Percentiles rank a stretch among this genome's conserved stretches.
Conservation (phyloP, 2,113 vertebrate genomes). For the Bubalus kerabau region DNA sequence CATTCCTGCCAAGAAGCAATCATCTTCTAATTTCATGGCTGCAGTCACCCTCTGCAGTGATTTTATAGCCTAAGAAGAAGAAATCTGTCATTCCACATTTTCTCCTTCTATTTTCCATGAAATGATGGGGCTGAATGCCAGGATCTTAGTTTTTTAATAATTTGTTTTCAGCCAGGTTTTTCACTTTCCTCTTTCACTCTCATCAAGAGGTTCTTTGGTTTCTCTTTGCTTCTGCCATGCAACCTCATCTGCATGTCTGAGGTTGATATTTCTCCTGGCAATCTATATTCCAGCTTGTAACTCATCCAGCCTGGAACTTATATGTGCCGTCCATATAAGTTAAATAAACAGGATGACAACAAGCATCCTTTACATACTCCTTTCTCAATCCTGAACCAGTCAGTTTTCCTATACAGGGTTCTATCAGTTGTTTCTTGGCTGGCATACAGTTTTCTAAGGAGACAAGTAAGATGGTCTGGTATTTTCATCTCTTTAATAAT, state of each 20-base stretch:
- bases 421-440: not conserved
- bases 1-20: not conserved
- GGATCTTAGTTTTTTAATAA: not conserved
- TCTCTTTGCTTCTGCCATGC: not conserved
- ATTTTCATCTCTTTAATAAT: not conserved
- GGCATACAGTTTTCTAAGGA: not conserved
- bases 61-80: not conserved
- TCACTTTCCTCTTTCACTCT: not conserved
- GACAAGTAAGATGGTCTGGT: not conserved
- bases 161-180: not conserved
- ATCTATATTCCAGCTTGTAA: not conserved
- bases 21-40: not conserved
- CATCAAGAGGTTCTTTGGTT: not conserved
- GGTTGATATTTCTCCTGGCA: not conserved
- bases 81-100: not conserved
- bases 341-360: not conserved
- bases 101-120: not conserved
- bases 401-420: not conserved
- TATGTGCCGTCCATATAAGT: not conserved
- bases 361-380: not conserved
- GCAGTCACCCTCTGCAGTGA: not conserved
- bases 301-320: not conserved
- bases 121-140: not conserved
- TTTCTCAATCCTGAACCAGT: not conserved
- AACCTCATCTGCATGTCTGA: not conserved